Evolutionary conservation across 1,140 invertebrate species (phyloP), one percentile per base, ranked within the genome.

Genomic region (Diploscapter pachys): DNA sequence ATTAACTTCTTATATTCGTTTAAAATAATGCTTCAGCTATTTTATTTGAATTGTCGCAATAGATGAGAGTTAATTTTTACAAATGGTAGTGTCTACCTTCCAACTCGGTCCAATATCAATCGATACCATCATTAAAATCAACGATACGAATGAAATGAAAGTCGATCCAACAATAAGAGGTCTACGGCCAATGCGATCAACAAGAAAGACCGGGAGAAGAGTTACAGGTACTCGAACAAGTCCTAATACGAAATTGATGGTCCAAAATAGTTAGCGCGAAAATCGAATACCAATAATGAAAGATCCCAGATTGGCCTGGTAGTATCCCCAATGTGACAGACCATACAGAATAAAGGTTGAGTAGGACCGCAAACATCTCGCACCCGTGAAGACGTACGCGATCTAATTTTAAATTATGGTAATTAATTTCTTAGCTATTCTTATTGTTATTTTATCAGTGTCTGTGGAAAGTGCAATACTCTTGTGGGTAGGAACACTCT

Each of bases 381-480:
- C 76, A 63, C 76, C 76, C 9, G 76, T 78, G 76, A 78, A 78
- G 3, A 78, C 76, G 61, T 78, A 78, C 5, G 76, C 76, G 62
- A 78, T 77, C 56, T 31, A 31, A 31, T 31, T 31, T 31, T 31
- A 31, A 0, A 31, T 31, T 31, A 31, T 31, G 31, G 1, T 31
- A 31, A 31, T 1, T 31, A 0, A 31, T 1, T 31, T 31, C 31
- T 0, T 31, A 31, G 1, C 31, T 31, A 31, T 31, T 31, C 1
- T 31, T 31, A 31, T 31, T 31, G 31, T 31, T 31, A 31, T 31
- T 31, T 31, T 31, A 31, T 31, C 31, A 31, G 31, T 31, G 31
- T 31, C 31, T 31, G 31, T 31, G 31, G 31, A 31, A 31, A 31
- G 1, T 31, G 31, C 31, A 31, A 31, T 31, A 31, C 31, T 31